A percentile compares a stretch with the other conserved stretches of the same genome.
Conservation (phyloP, 2,113 vertebrate genomes). For the Salminus brasiliensis region DNA sequence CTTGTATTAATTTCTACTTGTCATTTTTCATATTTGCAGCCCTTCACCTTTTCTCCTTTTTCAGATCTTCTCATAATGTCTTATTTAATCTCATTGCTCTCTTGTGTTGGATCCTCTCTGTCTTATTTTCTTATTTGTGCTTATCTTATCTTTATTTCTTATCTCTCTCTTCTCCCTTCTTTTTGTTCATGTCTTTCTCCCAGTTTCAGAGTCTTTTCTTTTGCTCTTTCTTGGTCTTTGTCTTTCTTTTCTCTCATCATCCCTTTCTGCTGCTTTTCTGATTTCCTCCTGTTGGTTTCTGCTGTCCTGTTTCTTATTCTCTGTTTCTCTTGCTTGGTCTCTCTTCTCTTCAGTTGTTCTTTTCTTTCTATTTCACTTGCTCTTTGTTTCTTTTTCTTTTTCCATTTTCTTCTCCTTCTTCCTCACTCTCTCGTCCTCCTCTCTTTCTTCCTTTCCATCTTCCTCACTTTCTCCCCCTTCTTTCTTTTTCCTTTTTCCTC, state of each 20-base stretch:
- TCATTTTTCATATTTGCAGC: background rate
- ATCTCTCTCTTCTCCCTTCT: background rate
- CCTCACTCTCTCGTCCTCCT: conserved; percentile 53
- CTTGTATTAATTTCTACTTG: background rate
- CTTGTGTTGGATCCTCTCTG: too few relatives aligned
- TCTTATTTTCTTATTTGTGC: conserved; percentile 42
- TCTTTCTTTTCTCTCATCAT: conserved; percentile 11
- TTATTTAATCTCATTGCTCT: background rate
- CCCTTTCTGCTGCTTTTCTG: conserved; percentile 43
- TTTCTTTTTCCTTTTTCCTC: background rate
- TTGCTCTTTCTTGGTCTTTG: background rate
- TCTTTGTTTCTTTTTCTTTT: conserved; percentile 12
- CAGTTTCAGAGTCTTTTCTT: too few relatives aligned
- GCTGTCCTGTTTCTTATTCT: background rate
- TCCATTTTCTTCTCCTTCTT: conserved; percentile 35
- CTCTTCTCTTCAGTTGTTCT: background rate
- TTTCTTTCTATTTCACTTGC: background rate
- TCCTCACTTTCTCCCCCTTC: conserved; percentile 46
- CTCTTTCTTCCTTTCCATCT: conserved; percentile 47
- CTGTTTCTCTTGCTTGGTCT: background rate
- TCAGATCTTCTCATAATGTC: background rate
- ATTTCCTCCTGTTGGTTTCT: conserved; percentile 23
- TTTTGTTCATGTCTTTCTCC: conserved; percentile 46
- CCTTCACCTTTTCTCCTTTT: background rate
- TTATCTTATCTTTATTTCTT: background rate